A percentile compares a stretch with the other conserved stretches of the same genome.
Conservation (phyloP, 2,888 invertebrate genomes). For the Agrochola lychnidis region DNA sequence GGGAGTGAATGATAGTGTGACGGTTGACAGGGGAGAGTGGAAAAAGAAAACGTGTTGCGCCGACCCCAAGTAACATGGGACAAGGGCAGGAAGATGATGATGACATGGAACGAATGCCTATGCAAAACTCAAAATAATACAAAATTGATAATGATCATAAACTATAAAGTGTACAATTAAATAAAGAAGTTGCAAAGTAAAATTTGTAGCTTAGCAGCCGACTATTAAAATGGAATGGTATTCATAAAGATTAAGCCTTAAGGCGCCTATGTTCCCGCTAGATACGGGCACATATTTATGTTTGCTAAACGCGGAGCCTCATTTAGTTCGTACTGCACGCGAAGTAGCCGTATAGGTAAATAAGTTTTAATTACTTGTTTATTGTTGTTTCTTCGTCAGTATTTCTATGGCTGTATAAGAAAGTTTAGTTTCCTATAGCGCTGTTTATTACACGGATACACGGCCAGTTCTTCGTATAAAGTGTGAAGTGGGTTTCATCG, state of each 20-base stretch:
- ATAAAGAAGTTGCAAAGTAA: conserved; percentile 45
- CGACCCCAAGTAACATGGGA: too few species aligned
- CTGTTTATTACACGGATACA: conserved; percentile 54
- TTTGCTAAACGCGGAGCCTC: conserved; percentile 74
- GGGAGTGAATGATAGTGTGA: too few species aligned
- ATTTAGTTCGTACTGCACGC: conserved; percentile 79
- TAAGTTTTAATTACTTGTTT: conserved; percentile 83
- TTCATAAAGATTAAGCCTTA: conserved; percentile 66
- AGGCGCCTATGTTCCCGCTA: conserved; percentile 64
- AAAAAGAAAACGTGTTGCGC: too few species aligned
- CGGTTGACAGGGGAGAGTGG: too few species aligned
- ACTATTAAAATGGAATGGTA: conserved; percentile 60
- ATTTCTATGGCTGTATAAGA: conserved; percentile 67
- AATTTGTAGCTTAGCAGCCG: conserved; percentile 23
- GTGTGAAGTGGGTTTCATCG: conserved; percentile 31
- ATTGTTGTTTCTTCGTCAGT: conserved; percentile 74
- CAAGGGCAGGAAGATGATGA: too few species aligned
- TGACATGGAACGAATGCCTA: not conserved
- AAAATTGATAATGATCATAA: conserved; percentile 15
- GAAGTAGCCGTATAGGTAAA: conserved; percentile 78
- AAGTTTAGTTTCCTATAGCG: conserved; percentile 54
- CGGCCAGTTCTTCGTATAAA: conserved; percentile 13
- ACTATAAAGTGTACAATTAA: conserved; percentile 13
- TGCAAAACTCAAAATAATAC: not conserved
- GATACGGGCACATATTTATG: conserved; percentile 76